Conservation (phyloP, 1,140 invertebrate species). For the Sinella curviseta region DNA sequence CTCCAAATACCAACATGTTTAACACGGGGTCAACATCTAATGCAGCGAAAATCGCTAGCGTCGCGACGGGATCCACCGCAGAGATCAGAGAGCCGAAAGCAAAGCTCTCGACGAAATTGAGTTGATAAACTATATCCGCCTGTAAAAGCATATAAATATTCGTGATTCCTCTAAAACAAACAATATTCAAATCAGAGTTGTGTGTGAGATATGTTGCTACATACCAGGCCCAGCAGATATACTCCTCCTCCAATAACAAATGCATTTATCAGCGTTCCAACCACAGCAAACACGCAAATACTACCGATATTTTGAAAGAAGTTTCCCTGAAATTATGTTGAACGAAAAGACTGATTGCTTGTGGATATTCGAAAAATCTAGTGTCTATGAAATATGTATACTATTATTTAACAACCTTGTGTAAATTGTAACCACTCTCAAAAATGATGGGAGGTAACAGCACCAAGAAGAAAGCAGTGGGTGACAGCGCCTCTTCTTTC, state of each 20-base stretch:
- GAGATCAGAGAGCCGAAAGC: constrained; percentile 97
- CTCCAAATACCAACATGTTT: constrained; percentile 98
- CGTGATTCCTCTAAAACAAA: background rate
- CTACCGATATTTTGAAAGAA: constrained; percentile 88
- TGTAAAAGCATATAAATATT: constrained; percentile 51
- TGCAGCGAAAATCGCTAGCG: constrained; percentile 96
- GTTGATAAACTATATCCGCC: constrained; percentile 75
- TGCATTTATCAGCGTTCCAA: constrained; percentile 94
- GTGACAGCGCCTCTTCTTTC: constrained; percentile 95
- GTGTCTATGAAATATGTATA: no score
- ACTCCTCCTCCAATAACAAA: constrained; percentile 91
- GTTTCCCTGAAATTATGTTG: constrained; percentile 74
- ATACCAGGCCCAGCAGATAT: constrained; percentile 84
- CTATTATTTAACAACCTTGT: no score
- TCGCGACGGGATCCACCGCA: constrained; percentile 98
- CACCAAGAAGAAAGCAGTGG: constrained; percentile 95
- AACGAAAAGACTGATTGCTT: constrained; percentile 34
- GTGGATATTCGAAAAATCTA: constrained; percentile 7
- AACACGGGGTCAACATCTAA: constrained; percentile 91
- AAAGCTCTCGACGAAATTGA: constrained; percentile 95
- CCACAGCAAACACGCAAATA: constrained; percentile 86
- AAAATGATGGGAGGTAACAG: constrained; percentile 98
- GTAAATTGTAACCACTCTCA: constrained; percentile 97
- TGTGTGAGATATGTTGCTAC: no score
- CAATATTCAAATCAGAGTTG: constrained; percentile 8